Conservation (phyloP, 2,888 invertebrate species). For the Chouioia cunea region DNA sequence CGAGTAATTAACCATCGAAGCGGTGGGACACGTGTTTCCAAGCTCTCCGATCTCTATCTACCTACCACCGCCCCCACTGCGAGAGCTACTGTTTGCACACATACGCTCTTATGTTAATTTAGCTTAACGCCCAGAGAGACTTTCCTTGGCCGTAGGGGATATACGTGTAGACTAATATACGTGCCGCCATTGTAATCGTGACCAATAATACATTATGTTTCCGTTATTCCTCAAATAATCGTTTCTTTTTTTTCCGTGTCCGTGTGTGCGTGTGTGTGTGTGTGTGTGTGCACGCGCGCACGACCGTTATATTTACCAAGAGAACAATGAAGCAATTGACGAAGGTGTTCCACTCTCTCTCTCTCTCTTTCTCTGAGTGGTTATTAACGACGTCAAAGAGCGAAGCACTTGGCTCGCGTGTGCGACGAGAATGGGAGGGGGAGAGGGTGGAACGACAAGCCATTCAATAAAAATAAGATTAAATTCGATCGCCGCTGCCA, state of each 20-base stretch:
- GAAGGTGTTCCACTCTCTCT: constrained; percentile 12
- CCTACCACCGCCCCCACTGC: constrained; percentile 38
- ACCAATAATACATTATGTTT: no score
- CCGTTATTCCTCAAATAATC: no score
- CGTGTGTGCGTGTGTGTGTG: no score
- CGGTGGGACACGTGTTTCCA: constrained; percentile 66
- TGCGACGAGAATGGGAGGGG: constrained; percentile 17
- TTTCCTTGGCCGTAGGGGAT: constrained; percentile 41
- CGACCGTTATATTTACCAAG: background rate
- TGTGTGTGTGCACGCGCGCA: constrained; percentile 2
- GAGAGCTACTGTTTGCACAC: constrained; percentile 64
- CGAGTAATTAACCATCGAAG: constrained; percentile 69
- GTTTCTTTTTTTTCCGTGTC: no score
- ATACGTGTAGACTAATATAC: constrained; percentile 25
- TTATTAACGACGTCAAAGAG: constrained; percentile 37
- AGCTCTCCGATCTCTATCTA: constrained; percentile 53
- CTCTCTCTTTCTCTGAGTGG: constrained; percentile 35
- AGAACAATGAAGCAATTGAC: no score
- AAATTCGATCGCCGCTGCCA: constrained; percentile 44
- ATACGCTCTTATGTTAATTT: constrained; percentile 68
- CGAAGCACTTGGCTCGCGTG: background rate
- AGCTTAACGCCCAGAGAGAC: constrained; percentile 63
- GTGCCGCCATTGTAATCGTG: constrained; percentile 10
- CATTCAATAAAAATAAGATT: constrained; percentile 47
- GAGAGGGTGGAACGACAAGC: constrained; percentile 20